These are phyloP conservation scores for Malurus splendens DNA, from an alignment of 2,797 vertebrate genomes.

Conservation along the genomic window DNA sequence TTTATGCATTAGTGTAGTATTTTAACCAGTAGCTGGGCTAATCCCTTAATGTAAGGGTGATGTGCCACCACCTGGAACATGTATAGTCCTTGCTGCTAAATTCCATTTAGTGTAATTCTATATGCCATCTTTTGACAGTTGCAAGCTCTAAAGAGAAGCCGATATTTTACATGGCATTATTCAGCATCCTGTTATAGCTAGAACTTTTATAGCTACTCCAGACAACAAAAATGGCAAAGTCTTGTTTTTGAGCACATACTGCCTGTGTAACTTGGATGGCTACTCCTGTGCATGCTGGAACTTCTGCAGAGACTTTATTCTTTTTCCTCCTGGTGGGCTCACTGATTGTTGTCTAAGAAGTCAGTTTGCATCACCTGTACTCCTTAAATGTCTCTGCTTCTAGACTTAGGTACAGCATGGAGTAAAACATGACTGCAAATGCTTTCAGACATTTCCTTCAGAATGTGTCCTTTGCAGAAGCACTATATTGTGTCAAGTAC, in stretches of 20 bases:
- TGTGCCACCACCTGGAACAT: neutral
- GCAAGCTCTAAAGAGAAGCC: neutral
- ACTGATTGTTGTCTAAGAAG: neutral
- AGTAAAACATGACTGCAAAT: neutral
- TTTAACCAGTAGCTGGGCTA: neutral
- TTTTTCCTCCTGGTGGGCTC: neutral
- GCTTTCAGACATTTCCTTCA: neutral
- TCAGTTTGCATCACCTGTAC: accelerated
- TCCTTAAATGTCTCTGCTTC: neutral
- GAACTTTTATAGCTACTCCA: neutral
- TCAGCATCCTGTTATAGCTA: neutral
- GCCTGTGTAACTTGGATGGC: neutral
- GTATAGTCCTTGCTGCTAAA: neutral
- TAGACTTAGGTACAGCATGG: neutral
- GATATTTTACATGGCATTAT: neutral
- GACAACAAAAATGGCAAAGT: neutral
- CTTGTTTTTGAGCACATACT: accelerated
- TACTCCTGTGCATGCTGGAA: neutral
- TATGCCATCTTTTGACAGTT: neutral
- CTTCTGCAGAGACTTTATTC: neutral
- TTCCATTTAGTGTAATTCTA: neutral
- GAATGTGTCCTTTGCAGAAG: neutral
- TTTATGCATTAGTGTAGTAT: neutral
- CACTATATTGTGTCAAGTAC: neutral
- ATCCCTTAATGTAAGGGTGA: neutral